A percentile compares a stretch with the other conserved stretches of the same genome.
These are phyloP conservation scores for Urechis unicinctus DNA, from an alignment of 2,888 invertebrate genomes.

Conservation along the genomic window DNA sequence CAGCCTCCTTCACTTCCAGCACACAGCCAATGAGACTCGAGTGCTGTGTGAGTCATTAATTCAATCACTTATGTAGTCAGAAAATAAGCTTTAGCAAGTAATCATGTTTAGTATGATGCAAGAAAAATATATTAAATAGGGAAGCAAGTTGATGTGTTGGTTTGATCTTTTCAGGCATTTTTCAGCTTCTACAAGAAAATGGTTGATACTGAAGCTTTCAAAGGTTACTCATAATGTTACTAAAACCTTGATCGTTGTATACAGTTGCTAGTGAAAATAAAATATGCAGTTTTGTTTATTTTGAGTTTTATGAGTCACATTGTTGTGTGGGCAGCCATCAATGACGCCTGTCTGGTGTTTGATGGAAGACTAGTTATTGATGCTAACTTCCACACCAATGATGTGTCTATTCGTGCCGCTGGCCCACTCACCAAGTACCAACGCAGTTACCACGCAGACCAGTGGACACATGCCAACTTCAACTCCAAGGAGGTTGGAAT, in stretches of 20 bases:
- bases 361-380: slow-evolving; percentile 51
- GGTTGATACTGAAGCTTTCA: slow-evolving; percentile 6
- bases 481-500: slow-evolving; percentile 50
- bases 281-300: slow-evolving; percentile 1
- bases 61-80: neutral
- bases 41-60: slow-evolving; percentile 27
- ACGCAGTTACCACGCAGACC: slow-evolving; percentile 47
- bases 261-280: neutral
- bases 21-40: slow-evolving; percentile 22
- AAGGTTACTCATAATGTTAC: neutral
- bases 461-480: slow-evolving; percentile 47
- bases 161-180: neutral
- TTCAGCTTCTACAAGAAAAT: slow-evolving; percentile 3
- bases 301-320: too few relatives aligned
- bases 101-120: neutral
- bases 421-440: slow-evolving; percentile 50
- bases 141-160: too few relatives aligned
- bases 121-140: too few relatives aligned
- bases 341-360: slow-evolving; percentile 50
- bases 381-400: slow-evolving; percentile 50
- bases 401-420: slow-evolving; percentile 46
- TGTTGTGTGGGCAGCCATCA: slow-evolving; percentile 29
- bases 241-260: too few relatives aligned
- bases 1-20: slow-evolving; percentile 32
- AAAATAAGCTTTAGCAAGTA: neutral